Base-by-base conservation (phyloP, 2,113 vertebrate species). In the Cacatua alba region DNA sequence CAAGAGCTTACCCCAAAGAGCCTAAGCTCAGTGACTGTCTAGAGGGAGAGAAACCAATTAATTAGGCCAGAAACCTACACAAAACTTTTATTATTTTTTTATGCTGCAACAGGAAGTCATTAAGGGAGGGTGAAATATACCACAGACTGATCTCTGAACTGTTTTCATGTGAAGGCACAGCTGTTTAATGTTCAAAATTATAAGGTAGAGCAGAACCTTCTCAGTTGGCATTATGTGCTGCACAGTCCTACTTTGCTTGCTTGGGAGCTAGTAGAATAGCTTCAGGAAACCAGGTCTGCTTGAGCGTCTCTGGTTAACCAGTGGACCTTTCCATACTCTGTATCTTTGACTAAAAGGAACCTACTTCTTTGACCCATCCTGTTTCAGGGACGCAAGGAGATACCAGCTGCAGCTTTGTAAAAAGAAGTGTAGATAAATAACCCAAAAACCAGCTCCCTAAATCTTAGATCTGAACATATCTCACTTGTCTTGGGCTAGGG, bases 181-280 rank as follows among this genome's bases (percentile, higher is more conserved):
- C 83, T 91, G 84, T 62, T 86, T 76, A 69, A 69, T 74, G 67
- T 44, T 76, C 26, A 39, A 88, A 90, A 90, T 91, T 90, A 85
- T 55, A 86, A 88, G 53, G 78, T 31, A 80, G 71, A 95, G 49
- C 83, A 90, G 75, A 90, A 72, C 72, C 53, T 75, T 75, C 51
- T 67, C 13, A 12, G 25, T 37, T 82, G 70, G 52, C 51, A 81
- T 60, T 35, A 63, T 4, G 11, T 83, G 84, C 78, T 82, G 62
- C 65, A 57, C 46, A 31, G 59, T 60, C 60, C 39, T 13, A 8
- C 59, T 70, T 60, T 35, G 76, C 43, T 41, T 52, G 23, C 51
- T 85, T 7, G 16, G 60, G 43, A 90, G n/a, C 3, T 28, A 55
- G n/a, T 86, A 44, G 64, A 87, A 81, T 19, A 80, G 51, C 67